Conservation (phyloP, 2,113 vertebrate species). For the Oncorhynchus keta region DNA sequence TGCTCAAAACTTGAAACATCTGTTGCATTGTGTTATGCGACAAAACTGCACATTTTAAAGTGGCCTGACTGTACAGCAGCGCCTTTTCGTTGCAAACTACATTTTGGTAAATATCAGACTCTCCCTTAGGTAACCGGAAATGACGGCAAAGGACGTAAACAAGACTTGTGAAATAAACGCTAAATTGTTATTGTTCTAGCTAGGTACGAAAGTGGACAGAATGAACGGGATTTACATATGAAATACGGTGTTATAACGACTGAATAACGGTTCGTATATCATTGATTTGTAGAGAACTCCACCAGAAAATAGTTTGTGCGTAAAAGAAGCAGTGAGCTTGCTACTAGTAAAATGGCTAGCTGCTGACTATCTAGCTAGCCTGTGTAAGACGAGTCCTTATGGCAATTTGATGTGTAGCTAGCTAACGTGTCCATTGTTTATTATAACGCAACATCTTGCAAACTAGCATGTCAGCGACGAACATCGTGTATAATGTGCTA, state of each 20-base stretch:
- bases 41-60: too few relatives aligned
- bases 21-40: too few relatives aligned
- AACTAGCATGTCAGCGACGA: too few relatives aligned
- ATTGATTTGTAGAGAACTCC: not conserved
- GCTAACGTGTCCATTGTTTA: conserved; percentile 40
- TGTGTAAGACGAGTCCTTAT: conserved; percentile 15
- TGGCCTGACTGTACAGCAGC: too few relatives aligned
- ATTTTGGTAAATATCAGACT: not conserved
- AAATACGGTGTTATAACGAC: not conserved
- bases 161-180: conserved; percentile 31
- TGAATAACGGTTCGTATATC: conserved; percentile 3
- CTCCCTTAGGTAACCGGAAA: conserved; percentile 53
- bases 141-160: conserved; percentile 44
- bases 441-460: not conserved
- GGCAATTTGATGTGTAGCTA: conserved; percentile 28
- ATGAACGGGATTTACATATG: not conserved
- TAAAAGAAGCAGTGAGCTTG: conserved; percentile 49
- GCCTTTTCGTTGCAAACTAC: not conserved
- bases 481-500: too few relatives aligned
- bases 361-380: not conserved
- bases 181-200: conserved; percentile 75
- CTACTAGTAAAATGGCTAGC: conserved; percentile 28
- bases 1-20: too few relatives aligned
- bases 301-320: not conserved
- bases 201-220: conserved; percentile 6